Conservation (phyloP, 2,113 vertebrate species). For the Centropristis striata region DNA sequence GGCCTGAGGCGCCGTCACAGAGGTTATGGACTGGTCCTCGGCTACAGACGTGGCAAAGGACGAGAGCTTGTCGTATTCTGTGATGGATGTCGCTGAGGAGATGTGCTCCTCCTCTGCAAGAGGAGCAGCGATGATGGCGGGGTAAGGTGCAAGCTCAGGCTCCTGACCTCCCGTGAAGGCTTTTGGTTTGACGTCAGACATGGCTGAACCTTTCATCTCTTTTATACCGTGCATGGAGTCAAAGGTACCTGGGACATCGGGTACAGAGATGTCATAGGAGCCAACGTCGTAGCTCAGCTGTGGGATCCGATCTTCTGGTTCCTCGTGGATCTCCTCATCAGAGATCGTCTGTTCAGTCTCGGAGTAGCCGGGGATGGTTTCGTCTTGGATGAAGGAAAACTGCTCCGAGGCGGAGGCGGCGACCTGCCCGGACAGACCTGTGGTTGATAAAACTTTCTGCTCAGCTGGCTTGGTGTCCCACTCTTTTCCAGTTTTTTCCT, state of each 20-base stretch:
- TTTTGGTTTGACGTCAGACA: slow-evolving; percentile 85
- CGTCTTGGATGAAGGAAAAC: slow-evolving; percentile 96
- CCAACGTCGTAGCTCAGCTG: slow-evolving; percentile 90
- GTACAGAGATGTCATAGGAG: slow-evolving; percentile 90
- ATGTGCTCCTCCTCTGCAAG: slow-evolving; percentile 97
- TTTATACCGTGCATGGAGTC: slow-evolving; percentile 89
- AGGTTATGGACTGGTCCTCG: slow-evolving; percentile 95
- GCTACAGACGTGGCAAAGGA: slow-evolving; percentile 97
- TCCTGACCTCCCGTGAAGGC: slow-evolving; percentile 85
- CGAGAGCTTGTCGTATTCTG: slow-evolving; percentile 97
- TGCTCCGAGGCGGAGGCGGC: slow-evolving; percentile 86
- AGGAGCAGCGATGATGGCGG: slow-evolving; percentile 92
- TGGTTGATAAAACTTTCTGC: slow-evolving; percentile 49
- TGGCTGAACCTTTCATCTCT: slow-evolving; percentile 79
- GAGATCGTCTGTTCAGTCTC: slow-evolving; percentile 99
- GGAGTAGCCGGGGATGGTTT: slow-evolving; percentile 97
- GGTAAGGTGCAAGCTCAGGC: slow-evolving; percentile 88
- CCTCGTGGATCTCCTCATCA: slow-evolving; percentile 97
- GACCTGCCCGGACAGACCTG: slow-evolving; percentile 21
- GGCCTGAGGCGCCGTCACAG: slow-evolving; percentile 94
- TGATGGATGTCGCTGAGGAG: slow-evolving; percentile 97
- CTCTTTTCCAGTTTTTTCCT: slow-evolving; percentile 77
- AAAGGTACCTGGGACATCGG: slow-evolving; percentile 89
- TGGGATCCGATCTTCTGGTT: slow-evolving; percentile 92
- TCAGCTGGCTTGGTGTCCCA: slow-evolving; percentile 71